A percentile compares a stretch with the other conserved stretches of the same genome.
Conservation (phyloP, 2,113 vertebrate genomes). For the Tamias sibiricus region DNA sequence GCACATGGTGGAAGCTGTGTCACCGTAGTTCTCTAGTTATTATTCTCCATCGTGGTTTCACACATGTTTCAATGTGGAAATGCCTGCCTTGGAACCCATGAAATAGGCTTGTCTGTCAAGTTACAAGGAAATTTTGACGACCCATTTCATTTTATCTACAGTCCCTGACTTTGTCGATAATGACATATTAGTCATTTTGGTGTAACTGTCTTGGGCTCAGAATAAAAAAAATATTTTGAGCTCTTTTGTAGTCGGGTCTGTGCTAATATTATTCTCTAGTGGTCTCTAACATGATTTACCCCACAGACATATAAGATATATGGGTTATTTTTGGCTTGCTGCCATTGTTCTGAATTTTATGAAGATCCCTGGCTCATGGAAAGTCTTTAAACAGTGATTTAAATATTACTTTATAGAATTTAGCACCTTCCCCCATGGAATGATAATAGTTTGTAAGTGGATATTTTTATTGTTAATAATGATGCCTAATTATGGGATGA, state of each 20-base stretch:
- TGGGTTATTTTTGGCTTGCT: background rate
- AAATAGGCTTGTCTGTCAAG: background rate
- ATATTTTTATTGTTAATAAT: constrained; percentile 36
- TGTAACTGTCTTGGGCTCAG: background rate
- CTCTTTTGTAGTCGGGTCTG: background rate
- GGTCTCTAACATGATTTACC: background rate
- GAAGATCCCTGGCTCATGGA: background rate
- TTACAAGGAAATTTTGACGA: background rate
- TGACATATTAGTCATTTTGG: background rate
- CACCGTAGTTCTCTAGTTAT: background rate
- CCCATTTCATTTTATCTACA: background rate
- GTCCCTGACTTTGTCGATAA: too few species aligned
- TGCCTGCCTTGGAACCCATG: background rate
- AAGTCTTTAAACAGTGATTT: constrained; percentile 22
- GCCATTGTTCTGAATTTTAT: constrained; percentile 12
- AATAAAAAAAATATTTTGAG: background rate
- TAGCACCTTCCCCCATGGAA: background rate
- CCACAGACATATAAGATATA: background rate
- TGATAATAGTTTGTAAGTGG: background rate
- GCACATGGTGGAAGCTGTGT: accelerated
- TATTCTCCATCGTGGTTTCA: background rate
- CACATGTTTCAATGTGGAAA: background rate
- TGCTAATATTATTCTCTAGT: background rate
- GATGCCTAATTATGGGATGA: background rate
- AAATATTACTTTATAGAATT: constrained; percentile 41